phyloP scores from a whole-genome alignment of 2,113 vertebrate species.

The Mesitornis unicolor region DNA sequence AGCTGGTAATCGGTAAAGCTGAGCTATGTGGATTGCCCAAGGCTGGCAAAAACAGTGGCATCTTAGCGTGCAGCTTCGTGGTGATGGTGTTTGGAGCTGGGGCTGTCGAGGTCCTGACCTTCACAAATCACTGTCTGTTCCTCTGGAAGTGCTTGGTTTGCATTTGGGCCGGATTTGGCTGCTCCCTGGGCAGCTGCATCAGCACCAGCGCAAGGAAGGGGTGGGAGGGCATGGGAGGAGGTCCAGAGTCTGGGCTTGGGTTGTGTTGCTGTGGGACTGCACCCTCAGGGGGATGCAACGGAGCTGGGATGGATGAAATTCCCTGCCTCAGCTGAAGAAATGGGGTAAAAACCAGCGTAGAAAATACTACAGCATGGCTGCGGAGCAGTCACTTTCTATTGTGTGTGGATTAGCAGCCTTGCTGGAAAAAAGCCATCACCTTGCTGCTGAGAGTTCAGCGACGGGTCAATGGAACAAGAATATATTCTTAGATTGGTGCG shows the following conservation, averaged over 20 bases:
- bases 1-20: background rate
- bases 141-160: background rate
- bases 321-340: no score
- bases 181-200: background rate
- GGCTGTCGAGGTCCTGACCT: background rate
- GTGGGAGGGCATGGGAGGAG: background rate
- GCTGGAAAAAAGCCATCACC: slow-evolving; percentile 33
- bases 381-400: background rate
- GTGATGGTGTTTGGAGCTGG: background rate
- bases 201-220: background rate
- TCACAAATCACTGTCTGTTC: rapidly evolving
- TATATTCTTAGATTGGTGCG: background rate
- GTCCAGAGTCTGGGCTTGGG: background rate
- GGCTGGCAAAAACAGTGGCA: background rate
- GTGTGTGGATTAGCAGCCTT: slow-evolving; percentile 2
- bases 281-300: background rate
- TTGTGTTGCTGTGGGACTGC: background rate
- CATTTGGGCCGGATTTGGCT: background rate
- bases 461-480: background rate
- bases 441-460: background rate
- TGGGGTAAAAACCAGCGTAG: background rate
- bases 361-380: background rate
- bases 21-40: background rate
- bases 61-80: rapidly evolving
- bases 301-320: background rate